Conservation (phyloP, 2,797 vertebrate species). For the Tenualosa thibaudeaui region DNA sequence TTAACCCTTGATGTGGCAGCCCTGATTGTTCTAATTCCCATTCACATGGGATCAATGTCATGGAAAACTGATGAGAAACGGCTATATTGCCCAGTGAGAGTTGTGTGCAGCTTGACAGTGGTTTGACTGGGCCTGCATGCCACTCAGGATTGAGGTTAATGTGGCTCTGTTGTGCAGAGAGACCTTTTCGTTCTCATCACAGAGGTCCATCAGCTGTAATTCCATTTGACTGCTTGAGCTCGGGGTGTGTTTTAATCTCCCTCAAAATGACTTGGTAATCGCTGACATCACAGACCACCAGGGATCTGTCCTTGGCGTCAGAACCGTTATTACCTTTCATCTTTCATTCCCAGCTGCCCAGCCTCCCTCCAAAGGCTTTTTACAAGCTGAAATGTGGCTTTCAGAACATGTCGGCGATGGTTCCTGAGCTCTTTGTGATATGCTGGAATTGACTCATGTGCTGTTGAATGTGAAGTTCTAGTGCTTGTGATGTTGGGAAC, state of each 20-base stretch:
- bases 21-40: background rate
- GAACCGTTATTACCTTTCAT: slow-evolving; percentile 19
- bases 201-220: background rate
- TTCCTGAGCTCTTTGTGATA: background rate
- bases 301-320: slow-evolving; percentile 8
- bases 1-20: background rate
- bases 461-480: background rate
- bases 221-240: background rate
- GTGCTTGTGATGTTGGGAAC: slow-evolving; percentile 11
- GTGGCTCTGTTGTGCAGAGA: background rate
- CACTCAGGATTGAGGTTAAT: slow-evolving; percentile 18
- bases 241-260: slow-evolving; percentile 18
- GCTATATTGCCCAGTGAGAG: background rate
- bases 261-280: slow-evolving; percentile 10
- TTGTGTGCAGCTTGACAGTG: background rate
- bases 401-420: background rate
- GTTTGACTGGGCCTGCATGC: background rate
- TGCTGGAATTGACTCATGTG: background rate
- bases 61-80: background rate
- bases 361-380: background rate
- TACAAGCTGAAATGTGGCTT: background rate
- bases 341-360: background rate
- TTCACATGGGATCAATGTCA: background rate
- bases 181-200: background rate
- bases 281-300: slow-evolving; percentile 21